Percentiles rank a stretch among this genome's conserved stretches.
Evolutionary conservation across 1,140 invertebrate species (phyloP).

Genomic region (Drosophila lacteicornis): DNA sequence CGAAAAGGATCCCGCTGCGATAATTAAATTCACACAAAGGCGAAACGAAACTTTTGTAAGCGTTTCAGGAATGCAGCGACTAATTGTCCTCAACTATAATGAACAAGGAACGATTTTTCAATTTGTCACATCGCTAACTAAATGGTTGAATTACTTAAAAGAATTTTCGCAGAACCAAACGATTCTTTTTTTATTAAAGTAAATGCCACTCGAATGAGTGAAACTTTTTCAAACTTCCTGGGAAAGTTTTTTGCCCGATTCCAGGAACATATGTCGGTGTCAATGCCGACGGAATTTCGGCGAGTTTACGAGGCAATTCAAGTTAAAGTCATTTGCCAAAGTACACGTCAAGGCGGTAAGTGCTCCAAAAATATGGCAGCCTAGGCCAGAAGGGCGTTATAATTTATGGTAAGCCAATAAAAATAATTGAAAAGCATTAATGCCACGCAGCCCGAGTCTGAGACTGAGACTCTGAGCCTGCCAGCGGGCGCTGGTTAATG

Average conservation of each 20-base stretch:
- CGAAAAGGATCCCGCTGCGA: conserved; percentile 13
- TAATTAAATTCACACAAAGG: conserved; percentile 30
- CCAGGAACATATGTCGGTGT: conserved; percentile 36
- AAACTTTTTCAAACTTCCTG: conserved; percentile 22
- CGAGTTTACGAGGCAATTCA: conserved; percentile 38
- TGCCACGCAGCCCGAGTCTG: conserved; percentile 40
- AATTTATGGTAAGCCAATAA: conserved; percentile 80
- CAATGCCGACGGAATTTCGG: conserved; percentile 19
- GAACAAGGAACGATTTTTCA: conserved; percentile 1
- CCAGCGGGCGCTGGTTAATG: conserved; percentile 29
- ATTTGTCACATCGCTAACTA: conserved; percentile 23
- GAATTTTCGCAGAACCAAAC: background rate
- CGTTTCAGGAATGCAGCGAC: conserved; percentile 10
- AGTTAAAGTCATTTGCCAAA: conserved; percentile 35
- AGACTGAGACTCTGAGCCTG: conserved; percentile 15
- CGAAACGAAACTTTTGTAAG: conserved; percentile 7
- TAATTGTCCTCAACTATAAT: conserved; percentile 22
- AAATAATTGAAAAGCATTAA: conserved; percentile 75
- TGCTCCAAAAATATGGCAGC: conserved; percentile 38
- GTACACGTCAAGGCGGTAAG: conserved; percentile 44
- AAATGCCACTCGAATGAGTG: background rate
- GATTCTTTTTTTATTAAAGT: background rate
- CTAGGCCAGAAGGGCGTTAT: conserved; percentile 70
- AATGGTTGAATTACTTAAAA: conserved; percentile 17
- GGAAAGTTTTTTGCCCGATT: conserved; percentile 14